phyloP scores from a whole-genome alignment of 2,113 vertebrate species.

The Apteryx owenii region DNA sequence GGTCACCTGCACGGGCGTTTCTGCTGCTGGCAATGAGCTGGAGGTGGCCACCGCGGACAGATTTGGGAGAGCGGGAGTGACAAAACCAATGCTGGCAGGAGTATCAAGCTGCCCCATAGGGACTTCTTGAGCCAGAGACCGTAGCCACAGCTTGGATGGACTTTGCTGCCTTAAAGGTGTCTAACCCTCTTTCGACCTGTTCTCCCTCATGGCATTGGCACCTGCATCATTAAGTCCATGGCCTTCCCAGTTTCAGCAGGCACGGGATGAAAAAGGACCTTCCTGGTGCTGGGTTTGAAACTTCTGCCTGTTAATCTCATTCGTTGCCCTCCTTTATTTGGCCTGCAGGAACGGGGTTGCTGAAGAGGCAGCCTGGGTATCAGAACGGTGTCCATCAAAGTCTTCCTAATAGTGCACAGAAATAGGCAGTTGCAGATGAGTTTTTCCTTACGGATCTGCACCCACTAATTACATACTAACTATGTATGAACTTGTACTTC shows the following conservation, averaged over 20 bases:
- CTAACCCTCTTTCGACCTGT: rapidly evolving
- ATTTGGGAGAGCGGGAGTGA: too few species aligned
- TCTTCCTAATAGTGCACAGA: not conserved
- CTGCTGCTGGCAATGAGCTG: too few species aligned
- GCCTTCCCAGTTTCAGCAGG: not conserved
- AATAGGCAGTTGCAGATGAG: rapidly evolving
- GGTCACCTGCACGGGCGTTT: too few species aligned
- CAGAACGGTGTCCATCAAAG: not conserved
- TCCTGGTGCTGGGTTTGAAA: not conserved
- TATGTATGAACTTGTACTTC: not conserved
- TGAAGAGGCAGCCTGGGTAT: not conserved
- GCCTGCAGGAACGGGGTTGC: not conserved
- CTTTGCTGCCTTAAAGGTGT: not conserved
- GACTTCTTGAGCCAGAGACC: not conserved
- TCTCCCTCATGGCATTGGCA: not conserved
- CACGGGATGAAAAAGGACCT: not conserved
- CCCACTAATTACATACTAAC: not conserved
- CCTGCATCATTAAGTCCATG: rapidly evolving
- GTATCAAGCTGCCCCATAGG: rapidly evolving
- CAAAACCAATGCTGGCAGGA: too few species aligned
- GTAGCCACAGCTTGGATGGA: not conserved
- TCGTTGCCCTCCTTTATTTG: not conserved
- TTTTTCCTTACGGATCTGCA: not conserved
- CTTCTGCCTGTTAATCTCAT: not conserved
- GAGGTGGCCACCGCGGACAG: too few species aligned